Percentiles rank a stretch among this genome's conserved stretches.
These are phyloP conservation scores for Desmodus rotundus DNA, from an alignment of 2,113 vertebrate genomes.

Conservation along the genomic window DNA sequence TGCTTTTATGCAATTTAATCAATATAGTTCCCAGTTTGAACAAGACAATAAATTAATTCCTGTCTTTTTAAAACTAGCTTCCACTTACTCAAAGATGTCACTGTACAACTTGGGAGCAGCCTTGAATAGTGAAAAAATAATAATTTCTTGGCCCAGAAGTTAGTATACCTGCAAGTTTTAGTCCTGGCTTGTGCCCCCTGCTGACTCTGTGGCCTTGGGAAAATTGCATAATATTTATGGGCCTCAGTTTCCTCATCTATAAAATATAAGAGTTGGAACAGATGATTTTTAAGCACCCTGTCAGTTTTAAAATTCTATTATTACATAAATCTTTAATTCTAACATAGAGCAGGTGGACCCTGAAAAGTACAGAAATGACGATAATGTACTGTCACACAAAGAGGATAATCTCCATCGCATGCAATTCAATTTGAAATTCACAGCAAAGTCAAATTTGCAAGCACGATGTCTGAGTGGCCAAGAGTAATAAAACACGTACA, in stretches of 20 bases:
- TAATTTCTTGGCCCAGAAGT: neutral
- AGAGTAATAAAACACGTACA: neutral
- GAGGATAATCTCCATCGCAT: conserved; percentile 44
- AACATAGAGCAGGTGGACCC: conserved; percentile 24
- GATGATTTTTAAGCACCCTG: conserved; percentile 44
- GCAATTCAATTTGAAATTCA: conserved; percentile 52
- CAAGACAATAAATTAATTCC: conserved; percentile 74
- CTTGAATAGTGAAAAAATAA: neutral
- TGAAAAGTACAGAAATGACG: conserved; percentile 13
- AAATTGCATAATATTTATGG: conserved; percentile 38
- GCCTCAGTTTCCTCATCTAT: conserved; percentile 61
- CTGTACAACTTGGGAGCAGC: conserved; percentile 31
- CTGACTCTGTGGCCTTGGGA: neutral
- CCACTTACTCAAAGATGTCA: conserved; percentile 63
- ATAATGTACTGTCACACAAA: neutral
- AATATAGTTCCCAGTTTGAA: conserved; percentile 69
- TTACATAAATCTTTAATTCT: conserved; percentile 66
- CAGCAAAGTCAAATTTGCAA: conserved; percentile 21
- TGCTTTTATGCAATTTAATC: conserved; percentile 70
- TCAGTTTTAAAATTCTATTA: conserved; percentile 67
- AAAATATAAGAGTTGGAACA: conserved; percentile 44
- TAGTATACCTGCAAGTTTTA: neutral
- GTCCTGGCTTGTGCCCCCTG: neutral
- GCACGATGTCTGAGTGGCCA: conserved; percentile 18
- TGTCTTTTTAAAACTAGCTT: conserved; percentile 63